These are phyloP conservation scores for Calcarius lapponicus DNA, from an alignment of 2,797 vertebrate species.

Conservation along the genomic window DNA sequence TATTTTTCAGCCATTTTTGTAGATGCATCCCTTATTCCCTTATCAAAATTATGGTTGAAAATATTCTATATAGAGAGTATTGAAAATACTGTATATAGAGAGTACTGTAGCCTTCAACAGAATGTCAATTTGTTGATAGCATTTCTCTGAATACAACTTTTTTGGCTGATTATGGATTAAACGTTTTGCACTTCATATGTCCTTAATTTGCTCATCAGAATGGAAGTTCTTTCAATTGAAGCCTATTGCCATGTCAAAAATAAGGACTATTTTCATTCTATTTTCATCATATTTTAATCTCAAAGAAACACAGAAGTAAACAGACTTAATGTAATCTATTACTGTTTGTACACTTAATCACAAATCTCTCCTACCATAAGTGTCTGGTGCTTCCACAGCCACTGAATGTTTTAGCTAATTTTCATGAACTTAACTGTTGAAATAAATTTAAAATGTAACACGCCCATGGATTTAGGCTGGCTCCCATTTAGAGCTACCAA, in stretches of 20 bases:
- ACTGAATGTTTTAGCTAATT: neutral
- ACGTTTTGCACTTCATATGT: neutral
- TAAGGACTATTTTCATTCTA: neutral
- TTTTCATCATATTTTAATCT: neutral
- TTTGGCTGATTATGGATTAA: neutral
- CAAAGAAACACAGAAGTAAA: neutral
- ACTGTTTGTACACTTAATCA: neutral
- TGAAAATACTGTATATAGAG: no score
- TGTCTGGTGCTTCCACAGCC: neutral
- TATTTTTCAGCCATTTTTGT: neutral
- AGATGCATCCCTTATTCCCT: fast-evolving
- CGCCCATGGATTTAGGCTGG: neutral
- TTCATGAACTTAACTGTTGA: neutral
- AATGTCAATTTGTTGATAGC: neutral
- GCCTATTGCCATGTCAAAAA: neutral
- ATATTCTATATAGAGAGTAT: neutral
- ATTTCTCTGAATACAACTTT: neutral
- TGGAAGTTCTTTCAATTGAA: neutral
- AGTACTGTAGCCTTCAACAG: neutral
- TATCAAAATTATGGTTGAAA: neutral
- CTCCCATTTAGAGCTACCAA: neutral
- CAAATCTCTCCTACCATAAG: neutral
- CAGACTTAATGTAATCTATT: neutral
- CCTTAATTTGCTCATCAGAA: neutral
- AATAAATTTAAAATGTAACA: neutral